Conservation (phyloP, 2,797 vertebrate genomes). For the Myoxocephalus aenaeus region DNA sequence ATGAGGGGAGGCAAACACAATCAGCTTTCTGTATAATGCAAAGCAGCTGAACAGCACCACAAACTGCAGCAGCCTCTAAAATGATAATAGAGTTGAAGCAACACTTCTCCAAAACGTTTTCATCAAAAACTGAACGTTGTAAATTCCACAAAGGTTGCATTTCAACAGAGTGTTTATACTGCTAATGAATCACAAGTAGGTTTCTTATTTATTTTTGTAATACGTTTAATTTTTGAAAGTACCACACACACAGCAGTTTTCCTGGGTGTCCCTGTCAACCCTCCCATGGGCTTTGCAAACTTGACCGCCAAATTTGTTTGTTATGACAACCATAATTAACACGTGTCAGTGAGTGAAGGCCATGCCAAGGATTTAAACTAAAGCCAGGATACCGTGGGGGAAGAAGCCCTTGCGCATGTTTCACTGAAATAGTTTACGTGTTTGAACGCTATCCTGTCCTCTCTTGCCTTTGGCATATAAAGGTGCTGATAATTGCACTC, state of each 20-base stretch:
- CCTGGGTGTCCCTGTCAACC: slow-evolving; percentile 17
- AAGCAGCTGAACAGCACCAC: background rate
- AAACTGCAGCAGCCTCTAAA: background rate
- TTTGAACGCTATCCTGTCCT: slow-evolving; percentile 31
- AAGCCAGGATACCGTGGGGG: slow-evolving; percentile 25
- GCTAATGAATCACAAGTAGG: background rate
- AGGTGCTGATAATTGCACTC: slow-evolving; percentile 1
- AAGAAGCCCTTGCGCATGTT: slow-evolving; percentile 6
- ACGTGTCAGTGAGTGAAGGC: slow-evolving; percentile 40
- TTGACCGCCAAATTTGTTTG: slow-evolving; percentile 49
- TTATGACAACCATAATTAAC: slow-evolving; percentile 65
- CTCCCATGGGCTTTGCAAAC: slow-evolving; percentile 19
- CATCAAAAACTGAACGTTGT: background rate
- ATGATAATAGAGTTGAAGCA: background rate
- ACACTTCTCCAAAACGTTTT: background rate
- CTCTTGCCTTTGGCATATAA: slow-evolving; percentile 13
- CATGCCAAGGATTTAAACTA: slow-evolving; percentile 37
- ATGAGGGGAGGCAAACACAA: background rate
- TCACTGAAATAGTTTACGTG: slow-evolving; percentile 38
- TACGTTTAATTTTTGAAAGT: slow-evolving; percentile 20
- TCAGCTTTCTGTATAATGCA: background rate
- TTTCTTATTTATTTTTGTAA: background rate
- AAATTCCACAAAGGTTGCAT: background rate
- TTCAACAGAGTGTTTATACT: background rate
- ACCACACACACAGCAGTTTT: slow-evolving; percentile 13